Percentiles rank a stretch among this genome's conserved stretches.
Conservation (phyloP, 2,797 vertebrate species). For the Cirrhinus molitorella region DNA sequence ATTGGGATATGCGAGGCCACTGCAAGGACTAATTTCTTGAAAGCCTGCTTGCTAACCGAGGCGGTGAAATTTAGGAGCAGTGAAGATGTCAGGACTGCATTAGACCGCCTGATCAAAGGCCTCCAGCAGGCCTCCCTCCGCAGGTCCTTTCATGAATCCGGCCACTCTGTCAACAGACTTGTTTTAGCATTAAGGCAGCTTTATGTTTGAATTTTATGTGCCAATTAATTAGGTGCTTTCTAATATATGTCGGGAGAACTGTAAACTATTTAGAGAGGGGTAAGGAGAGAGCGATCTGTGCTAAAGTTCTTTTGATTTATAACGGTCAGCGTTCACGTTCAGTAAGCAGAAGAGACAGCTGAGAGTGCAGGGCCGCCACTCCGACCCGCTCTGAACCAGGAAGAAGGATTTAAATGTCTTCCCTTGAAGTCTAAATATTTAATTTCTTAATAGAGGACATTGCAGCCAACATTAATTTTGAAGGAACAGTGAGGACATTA, state of each 20-base stretch:
- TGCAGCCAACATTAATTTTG: slow-evolving; percentile 67
- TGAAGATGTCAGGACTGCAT: slow-evolving; percentile 77
- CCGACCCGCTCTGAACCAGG: slow-evolving; percentile 50
- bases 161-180: slow-evolving; percentile 59
- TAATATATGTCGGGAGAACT: slow-evolving; percentile 65
- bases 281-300: slow-evolving; percentile 60
- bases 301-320: slow-evolving; percentile 66
- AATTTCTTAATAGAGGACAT: slow-evolving; percentile 71
- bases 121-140: slow-evolving; percentile 55
- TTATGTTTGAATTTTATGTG: slow-evolving; percentile 68
- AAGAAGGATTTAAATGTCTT: slow-evolving; percentile 67
- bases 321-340: slow-evolving; percentile 57
- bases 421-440: slow-evolving; percentile 71
- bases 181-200: slow-evolving; percentile 65
- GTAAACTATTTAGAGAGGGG: slow-evolving; percentile 67
- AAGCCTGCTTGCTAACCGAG: slow-evolving; percentile 66
- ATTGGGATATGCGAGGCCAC: slow-evolving; percentile 63
- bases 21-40: slow-evolving; percentile 62
- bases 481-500: slow-evolving; percentile 66
- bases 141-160: slow-evolving; percentile 42
- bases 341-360: slow-evolving; percentile 63
- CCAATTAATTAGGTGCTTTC: slow-evolving; percentile 71
- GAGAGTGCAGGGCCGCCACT: slow-evolving; percentile 46
- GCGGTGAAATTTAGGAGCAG: slow-evolving; percentile 71
- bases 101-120: slow-evolving; percentile 72